Percentiles rank a stretch among this genome's conserved stretches.
Evolutionary conservation across 2,888 invertebrate genomes (phyloP).

Genomic region (Synergus umbraculus): DNA sequence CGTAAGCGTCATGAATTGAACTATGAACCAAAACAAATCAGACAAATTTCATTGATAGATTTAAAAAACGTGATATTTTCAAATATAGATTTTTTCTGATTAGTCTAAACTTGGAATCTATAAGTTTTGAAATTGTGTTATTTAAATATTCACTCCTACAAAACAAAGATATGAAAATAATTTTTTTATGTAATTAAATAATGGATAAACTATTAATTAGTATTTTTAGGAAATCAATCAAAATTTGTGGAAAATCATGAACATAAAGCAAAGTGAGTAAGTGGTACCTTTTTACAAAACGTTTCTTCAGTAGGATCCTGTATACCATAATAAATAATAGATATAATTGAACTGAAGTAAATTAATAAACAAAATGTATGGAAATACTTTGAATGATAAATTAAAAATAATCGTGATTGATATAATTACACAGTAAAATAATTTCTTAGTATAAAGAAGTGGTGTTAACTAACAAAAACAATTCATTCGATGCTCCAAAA

Average conservation of each 20-base stretch:
- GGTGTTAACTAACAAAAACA: not conserved
- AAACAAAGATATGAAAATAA: not conserved
- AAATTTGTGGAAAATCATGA: not conserved
- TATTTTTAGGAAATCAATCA: not conserved
- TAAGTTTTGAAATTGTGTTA: too few species aligned
- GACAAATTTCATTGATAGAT: not conserved
- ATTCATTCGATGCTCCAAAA: slow-evolving; percentile 7
- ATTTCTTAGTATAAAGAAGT: not conserved
- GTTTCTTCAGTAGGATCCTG: slow-evolving; percentile 67
- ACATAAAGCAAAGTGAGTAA: slow-evolving; percentile 38
- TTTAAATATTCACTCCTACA: not conserved
- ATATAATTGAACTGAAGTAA: not conserved
- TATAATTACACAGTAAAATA: not conserved
- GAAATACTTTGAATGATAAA: not conserved
- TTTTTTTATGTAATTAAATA: not conserved
- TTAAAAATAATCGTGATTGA: not conserved
- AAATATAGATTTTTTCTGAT: not conserved
- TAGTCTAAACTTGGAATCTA: not conserved
- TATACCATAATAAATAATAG: slow-evolving; percentile 66
- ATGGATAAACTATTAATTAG: not conserved
- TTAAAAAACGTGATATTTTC: not conserved
- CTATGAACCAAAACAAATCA: slow-evolving; percentile 13
- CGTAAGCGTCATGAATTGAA: slow-evolving; percentile 17
- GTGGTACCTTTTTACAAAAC: slow-evolving; percentile 68
- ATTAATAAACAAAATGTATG: not conserved